phyloP scores from a whole-genome alignment of 2,888 invertebrate genomes.

The Andrena chrysosceles region DNA sequence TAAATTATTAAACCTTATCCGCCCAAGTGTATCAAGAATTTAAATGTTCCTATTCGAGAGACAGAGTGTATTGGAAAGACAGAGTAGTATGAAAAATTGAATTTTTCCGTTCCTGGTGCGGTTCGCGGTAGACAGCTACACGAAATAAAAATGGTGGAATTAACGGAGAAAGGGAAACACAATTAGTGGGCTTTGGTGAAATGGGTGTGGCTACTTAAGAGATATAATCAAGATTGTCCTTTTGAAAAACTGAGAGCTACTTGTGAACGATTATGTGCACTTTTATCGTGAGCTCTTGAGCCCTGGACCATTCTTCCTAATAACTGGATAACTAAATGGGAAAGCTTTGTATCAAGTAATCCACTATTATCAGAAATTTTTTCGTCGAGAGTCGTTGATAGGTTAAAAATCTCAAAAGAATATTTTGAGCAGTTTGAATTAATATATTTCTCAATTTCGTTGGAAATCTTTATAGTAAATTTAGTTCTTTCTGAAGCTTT shows the following conservation, averaged over 20 bases:
- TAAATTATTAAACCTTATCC: neutral
- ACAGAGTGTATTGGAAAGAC: neutral
- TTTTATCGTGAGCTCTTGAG: neutral
- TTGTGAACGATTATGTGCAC: slow-evolving; percentile 7
- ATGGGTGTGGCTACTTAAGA: slow-evolving; percentile 17
- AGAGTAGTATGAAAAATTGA: neutral
- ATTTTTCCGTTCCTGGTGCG: neutral
- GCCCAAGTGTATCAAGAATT: neutral
- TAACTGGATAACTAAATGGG: neutral
- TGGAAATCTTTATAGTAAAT: neutral
- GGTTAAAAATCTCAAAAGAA: too few species aligned
- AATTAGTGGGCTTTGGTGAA: slow-evolving; percentile 33
- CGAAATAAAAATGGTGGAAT: slow-evolving; percentile 20
- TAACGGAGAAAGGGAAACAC: slow-evolving; percentile 22
- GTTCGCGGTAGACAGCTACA: neutral
- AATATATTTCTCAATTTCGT: too few species aligned
- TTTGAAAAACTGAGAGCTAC: slow-evolving; percentile 9
- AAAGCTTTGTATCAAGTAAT: neutral
- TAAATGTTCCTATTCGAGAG: neutral
- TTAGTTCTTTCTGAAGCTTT: too few species aligned
- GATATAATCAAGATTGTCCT: slow-evolving; percentile 32
- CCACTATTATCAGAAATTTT: neutral
- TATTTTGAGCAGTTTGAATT: too few species aligned
- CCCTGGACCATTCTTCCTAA: neutral
- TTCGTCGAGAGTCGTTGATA: too few species aligned